Percentiles rank a stretch among this genome's conserved stretches.
Evolutionary conservation across 1,140 invertebrate genomes (phyloP).

Genomic region (Venturia canescens): DNA sequence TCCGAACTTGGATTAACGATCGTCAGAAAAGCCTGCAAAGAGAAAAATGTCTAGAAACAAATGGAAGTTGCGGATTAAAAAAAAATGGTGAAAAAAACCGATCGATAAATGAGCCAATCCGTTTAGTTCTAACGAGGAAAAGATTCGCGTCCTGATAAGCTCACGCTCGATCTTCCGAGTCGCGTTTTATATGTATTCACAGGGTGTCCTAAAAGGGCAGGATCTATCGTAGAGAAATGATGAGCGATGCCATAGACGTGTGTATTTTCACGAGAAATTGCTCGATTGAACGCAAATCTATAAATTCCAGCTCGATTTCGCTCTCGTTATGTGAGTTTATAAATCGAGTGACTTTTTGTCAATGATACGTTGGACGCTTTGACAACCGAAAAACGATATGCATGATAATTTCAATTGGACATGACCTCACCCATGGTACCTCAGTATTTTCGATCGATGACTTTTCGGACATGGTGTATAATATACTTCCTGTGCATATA

Average conservation of each 20-base stretch:
- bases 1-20: constrained; percentile 78
- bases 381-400: too few relatives aligned
- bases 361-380: too few relatives aligned
- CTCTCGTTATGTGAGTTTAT: too few relatives aligned
- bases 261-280: too few relatives aligned
- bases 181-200: not conserved
- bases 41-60: constrained; percentile 35
- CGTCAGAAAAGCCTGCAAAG: constrained; percentile 82
- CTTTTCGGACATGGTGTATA: not conserved
- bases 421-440: not conserved
- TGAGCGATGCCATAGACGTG: too few relatives aligned
- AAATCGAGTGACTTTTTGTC: too few relatives aligned
- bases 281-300: too few relatives aligned
- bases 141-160: constrained; percentile 33
- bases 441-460: not conserved
- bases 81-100: constrained; percentile 10
- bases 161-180: constrained; percentile 29
- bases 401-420: too few relatives aligned
- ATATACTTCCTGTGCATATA: not conserved
- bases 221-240: too few relatives aligned
- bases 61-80: constrained; percentile 8
- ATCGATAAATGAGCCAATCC: constrained; percentile 35
- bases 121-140: constrained; percentile 37
- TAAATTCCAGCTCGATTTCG: too few relatives aligned
- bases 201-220: too few relatives aligned